Conservation (phyloP, 2,888 invertebrate genomes). For the Phasia obesa region DNA sequence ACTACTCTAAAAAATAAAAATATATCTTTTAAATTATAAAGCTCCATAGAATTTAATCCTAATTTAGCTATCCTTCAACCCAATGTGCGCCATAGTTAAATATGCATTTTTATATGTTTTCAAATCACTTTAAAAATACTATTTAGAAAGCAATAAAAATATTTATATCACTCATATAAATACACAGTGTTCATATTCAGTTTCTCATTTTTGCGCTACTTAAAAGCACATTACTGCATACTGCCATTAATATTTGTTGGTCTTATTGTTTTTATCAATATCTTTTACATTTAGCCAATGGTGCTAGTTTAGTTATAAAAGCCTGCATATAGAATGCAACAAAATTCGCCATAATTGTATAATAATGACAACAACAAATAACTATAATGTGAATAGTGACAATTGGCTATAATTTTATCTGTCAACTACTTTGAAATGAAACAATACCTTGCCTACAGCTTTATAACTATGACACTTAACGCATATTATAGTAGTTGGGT, state of each 20-base stretch:
- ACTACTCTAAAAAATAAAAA: too few relatives aligned
- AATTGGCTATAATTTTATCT: slow-evolving; percentile 66
- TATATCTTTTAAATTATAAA: too few relatives aligned
- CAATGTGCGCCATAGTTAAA: too few relatives aligned
- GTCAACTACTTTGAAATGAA: slow-evolving; percentile 51
- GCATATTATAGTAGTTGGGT: slow-evolving; percentile 35
- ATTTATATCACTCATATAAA: too few relatives aligned
- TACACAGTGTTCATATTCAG: background rate
- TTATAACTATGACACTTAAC: slow-evolving; percentile 40
- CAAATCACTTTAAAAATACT: too few relatives aligned
- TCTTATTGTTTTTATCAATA: background rate
- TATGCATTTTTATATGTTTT: too few relatives aligned
- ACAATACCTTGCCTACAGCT: slow-evolving; percentile 50
- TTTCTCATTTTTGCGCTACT: background rate
- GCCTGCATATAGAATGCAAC: slow-evolving; percentile 11
- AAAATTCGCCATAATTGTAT: slow-evolving; percentile 57
- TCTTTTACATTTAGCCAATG: background rate
- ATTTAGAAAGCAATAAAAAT: too few relatives aligned
- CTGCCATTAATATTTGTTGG: background rate
- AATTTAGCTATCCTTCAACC: too few relatives aligned
- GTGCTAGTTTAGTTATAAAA: slow-evolving; percentile 12
- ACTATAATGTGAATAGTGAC: slow-evolving; percentile 54
- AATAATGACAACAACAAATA: slow-evolving; percentile 53
- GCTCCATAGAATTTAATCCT: too few relatives aligned
- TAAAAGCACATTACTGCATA: background rate